phyloP scores from a whole-genome alignment of 2,888 invertebrate species.

The Lepas anatifera region DNA sequence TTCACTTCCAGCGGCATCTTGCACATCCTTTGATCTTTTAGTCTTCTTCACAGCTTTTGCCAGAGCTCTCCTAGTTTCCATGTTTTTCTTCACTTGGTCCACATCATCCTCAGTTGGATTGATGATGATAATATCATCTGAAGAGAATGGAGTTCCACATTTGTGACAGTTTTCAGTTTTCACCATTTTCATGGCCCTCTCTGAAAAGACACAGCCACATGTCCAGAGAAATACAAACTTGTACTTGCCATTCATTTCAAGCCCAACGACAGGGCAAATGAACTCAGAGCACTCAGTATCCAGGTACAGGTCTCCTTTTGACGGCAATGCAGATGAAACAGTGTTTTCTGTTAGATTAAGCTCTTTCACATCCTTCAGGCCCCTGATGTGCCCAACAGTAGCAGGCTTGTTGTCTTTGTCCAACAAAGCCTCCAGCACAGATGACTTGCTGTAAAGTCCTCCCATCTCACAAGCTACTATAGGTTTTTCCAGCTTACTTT shows the following conservation, averaged over 20 bases:
- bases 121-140: conserved; percentile 62
- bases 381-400: conserved; percentile 29
- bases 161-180: conserved; percentile 38
- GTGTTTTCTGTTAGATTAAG: conserved; percentile 8
- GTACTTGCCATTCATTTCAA: conserved; percentile 92
- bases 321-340: background rate
- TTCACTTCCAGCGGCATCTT: background rate
- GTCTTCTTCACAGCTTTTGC: conserved; percentile 45
- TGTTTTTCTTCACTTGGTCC: conserved; percentile 46
- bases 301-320: conserved; percentile 59
- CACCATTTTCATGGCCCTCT: conserved; percentile 78
- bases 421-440: conserved; percentile 78
- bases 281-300: conserved; percentile 56
- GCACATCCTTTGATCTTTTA: conserved; percentile 28
- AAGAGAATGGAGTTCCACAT: conserved; percentile 21
- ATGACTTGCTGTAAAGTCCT: conserved; percentile 83
- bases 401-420: conserved; percentile 49
- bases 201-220: conserved; percentile 95
- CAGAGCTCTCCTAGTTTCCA: conserved; percentile 50
- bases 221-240: conserved; percentile 74
- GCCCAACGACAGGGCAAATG: conserved; percentile 85
- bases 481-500: conserved; percentile 71
- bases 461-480: conserved; percentile 87
- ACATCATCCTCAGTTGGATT: conserved; percentile 73
- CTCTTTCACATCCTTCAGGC: conserved; percentile 30